Conservation (phyloP, 2,113 vertebrate genomes). For the Oncorhynchus mykiss region DNA sequence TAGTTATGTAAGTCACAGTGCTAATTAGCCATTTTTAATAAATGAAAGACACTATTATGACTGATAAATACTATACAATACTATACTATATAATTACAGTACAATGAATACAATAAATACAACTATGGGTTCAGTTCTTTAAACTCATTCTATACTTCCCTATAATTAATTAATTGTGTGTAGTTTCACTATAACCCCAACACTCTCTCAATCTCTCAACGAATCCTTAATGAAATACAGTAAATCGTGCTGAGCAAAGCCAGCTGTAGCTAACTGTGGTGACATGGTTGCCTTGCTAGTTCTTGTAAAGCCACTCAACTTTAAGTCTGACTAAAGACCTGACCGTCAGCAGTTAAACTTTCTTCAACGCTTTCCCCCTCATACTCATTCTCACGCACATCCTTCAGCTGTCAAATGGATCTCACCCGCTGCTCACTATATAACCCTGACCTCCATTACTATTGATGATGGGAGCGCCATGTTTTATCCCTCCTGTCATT, state of each 20-base stretch:
- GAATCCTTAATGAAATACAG: slow-evolving; percentile 48
- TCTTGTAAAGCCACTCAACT: neutral
- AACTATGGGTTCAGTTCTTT: slow-evolving; percentile 21
- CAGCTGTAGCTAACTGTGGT: neutral
- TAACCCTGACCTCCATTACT: slow-evolving; percentile 58
- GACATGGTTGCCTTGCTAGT: neutral
- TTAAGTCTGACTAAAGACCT: neutral
- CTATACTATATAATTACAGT: neutral
- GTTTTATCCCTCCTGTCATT: slow-evolving; percentile 51
- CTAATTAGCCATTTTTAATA: slow-evolving; percentile 29
- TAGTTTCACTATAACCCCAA: slow-evolving; percentile 23
- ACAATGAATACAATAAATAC: slow-evolving; percentile 8
- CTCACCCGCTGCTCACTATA: slow-evolving; percentile 31
- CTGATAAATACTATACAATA: slow-evolving; percentile 35
- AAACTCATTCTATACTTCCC: slow-evolving; percentile 32
- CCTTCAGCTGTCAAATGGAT: slow-evolving; percentile 48
- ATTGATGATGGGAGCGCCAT: slow-evolving; percentile 51
- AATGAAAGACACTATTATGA: slow-evolving; percentile 18
- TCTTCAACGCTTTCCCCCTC: too few species aligned
- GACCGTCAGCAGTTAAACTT: too few species aligned
- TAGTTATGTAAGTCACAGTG: neutral
- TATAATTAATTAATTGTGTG: slow-evolving; percentile 33
- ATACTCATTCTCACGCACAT: too few species aligned
- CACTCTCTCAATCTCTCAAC: slow-evolving; percentile 37
- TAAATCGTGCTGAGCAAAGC: neutral